A percentile compares a stretch with the other conserved stretches of the same genome.
Evolutionary conservation across 2,113 vertebrate genomes (phyloP).

Genomic region (Brachyistius frenatus): DNA sequence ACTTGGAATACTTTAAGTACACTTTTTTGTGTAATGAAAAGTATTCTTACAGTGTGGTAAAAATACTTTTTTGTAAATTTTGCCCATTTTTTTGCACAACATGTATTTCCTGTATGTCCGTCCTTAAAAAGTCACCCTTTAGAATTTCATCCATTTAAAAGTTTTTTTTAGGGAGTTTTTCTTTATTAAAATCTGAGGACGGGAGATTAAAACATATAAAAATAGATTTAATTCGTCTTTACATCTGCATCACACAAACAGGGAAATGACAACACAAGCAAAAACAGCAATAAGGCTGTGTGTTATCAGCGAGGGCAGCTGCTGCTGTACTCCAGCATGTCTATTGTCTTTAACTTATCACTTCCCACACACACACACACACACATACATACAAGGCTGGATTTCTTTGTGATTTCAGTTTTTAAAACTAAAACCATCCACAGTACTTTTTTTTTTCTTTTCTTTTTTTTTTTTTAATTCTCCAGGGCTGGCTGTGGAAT

Average conservation of each 20-base stretch:
- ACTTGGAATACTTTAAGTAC: no score
- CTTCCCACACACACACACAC: neutral
- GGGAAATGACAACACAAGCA: slow-evolving; percentile 59
- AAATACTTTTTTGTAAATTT: no score
- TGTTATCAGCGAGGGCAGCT: slow-evolving; percentile 59
- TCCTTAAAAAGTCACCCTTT: no score
- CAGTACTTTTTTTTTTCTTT: neutral
- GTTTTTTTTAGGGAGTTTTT: no score
- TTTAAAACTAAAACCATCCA: slow-evolving; percentile 6
- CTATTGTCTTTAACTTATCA: slow-evolving; percentile 58
- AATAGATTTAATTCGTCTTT: neutral
- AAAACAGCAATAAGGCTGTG: slow-evolving; percentile 43
- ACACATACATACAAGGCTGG: neutral
- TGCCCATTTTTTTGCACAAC: no score
- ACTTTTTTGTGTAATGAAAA: no score
- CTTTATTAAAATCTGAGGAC: no score
- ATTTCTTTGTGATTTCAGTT: no score
- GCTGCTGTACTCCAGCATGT: slow-evolving; percentile 24
- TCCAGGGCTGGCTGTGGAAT: slow-evolving; percentile 40
- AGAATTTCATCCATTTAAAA: no score
- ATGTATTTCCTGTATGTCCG: no score
- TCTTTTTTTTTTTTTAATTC: neutral
- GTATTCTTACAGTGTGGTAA: no score
- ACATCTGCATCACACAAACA: slow-evolving; percentile 14
- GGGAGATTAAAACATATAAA: no score